These are phyloP conservation scores for Panagrolaimus sp. DNA, from an alignment of 1,140 invertebrate species.

Conservation along the genomic window DNA sequence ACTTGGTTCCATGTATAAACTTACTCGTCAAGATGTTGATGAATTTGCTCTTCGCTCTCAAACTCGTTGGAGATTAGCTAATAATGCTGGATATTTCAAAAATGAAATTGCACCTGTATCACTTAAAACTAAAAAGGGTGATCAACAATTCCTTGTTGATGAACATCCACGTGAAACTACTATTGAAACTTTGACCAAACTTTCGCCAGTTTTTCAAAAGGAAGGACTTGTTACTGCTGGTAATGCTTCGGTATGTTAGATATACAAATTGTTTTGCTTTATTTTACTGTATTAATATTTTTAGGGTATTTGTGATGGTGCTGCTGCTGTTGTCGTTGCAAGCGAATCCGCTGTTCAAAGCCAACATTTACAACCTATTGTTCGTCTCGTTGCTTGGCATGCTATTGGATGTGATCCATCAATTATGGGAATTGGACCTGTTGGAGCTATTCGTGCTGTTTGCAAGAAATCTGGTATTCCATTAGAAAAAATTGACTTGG, in stretches of 20 bases:
- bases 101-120: slow-evolving; percentile 81
- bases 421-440: slow-evolving; percentile 75
- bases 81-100: slow-evolving; percentile 80
- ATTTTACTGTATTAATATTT: slow-evolving; percentile 33
- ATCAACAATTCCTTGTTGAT: slow-evolving; percentile 75
- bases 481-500: slow-evolving; percentile 79
- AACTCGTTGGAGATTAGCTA: slow-evolving; percentile 64
- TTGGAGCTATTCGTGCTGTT: slow-evolving; percentile 79
- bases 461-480: slow-evolving; percentile 69
- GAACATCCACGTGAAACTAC: slow-evolving; percentile 88
- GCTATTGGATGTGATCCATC: slow-evolving; percentile 66
- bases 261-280: not conserved
- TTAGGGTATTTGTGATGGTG: slow-evolving; percentile 90
- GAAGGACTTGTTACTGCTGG: slow-evolving; percentile 90
- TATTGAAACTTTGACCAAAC: slow-evolving; percentile 74
- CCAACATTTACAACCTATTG: slow-evolving; percentile 70
- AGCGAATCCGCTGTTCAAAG: slow-evolving; percentile 78
- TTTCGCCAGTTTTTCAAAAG: slow-evolving; percentile 89
- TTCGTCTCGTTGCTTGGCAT: slow-evolving; percentile 63
- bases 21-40: slow-evolving; percentile 80
- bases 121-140: slow-evolving; percentile 73
- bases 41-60: slow-evolving; percentile 77
- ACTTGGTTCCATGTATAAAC: slow-evolving; percentile 79
- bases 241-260: slow-evolving; percentile 75
- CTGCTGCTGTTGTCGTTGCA: slow-evolving; percentile 77